Base-by-base conservation (phyloP, 2,888 invertebrate species). In the Macaria liturata region DNA sequence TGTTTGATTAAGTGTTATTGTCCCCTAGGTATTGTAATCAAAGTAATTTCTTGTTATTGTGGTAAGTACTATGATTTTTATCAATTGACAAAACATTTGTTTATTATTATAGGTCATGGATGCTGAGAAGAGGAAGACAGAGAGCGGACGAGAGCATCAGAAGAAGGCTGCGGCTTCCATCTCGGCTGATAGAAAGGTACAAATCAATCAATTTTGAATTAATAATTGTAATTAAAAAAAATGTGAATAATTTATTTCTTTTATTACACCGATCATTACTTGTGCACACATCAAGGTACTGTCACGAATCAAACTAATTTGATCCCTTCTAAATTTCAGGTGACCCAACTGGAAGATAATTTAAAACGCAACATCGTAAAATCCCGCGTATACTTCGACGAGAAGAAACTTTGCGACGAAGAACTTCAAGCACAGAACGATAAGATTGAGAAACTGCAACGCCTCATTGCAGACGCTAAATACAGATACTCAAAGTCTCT, bases 311-410 rank as follows among this genome's bases (percentile, higher is more conserved):
- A 37, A 37, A 37, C 34, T 37, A 1, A 37, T 42, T 42, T 8
- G 4, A 42, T 42, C 8, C 4, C 4, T 37, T 37, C 5, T 8
- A n/a, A 3, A 46, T 53, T 80, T 34, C 75, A 94, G 94, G 94
- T 96, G 46, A 95, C 96, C 70, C 94, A 95, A 73, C 83, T 97
- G 34, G 97, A 98, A 82, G 97, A 97, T 68, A 95, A 95, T 72
- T 93, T 97, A 56, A 95, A 95, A 68, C 94, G 96, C 54, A 95
- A 95, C 76, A 97, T 98, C 52, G 93, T 95, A 42, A 98, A 97
- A 84, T 96, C 98, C 1, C 94, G 97, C 58, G 94, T 96, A 0
- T 98, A 98, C 83, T 98, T 98, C 78, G 98, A 98, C 65, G 95
- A 97, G 82, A 98, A 97, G 87, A 94, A 95, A 75, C 93, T 96